Base-by-base conservation (phyloP, 2,888 invertebrate species). In the Agrenia bidenticulata region DNA sequence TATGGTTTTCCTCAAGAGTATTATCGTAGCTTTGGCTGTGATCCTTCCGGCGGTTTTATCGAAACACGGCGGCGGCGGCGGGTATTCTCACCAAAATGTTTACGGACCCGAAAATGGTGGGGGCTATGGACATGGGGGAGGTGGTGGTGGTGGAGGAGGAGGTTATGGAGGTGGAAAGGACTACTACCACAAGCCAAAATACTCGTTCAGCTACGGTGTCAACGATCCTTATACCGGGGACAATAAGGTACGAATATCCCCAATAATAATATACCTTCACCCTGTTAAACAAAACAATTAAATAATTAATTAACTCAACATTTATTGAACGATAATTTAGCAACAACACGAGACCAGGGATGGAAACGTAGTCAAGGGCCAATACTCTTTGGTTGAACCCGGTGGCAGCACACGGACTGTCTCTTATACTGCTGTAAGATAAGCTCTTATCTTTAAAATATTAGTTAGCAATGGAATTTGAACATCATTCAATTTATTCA, bases 391-490 rank as follows among this genome's bases (percentile, higher is more conserved):
- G 32, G 84, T 89, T 42, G 89, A 90, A 78, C 86, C 89, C 45
- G 89, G 89, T 79, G 90, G 90, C 72, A 84, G 85, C 64, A 81
- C 88, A 63, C 82, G 90, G 75, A 84, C 87, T 56, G 90, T 90
- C 50, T 84, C 85, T 76, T 90, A 90, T 77, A 87, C 86, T 1
- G 88, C 89, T 11, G 58, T 58, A 58, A 58, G 58, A n/a, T 54
- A 51, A 45, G 45, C 4, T 23, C 21, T 51, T 51, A 19, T 51
- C 23, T 23, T 51, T 21, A 9, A 24, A 24, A 9, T 19, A 23
- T 53, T 53, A 23, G 21, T 21, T 9, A 24, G 11, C 9, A 39
- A 11, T 11, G n/a, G n/a, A n/a, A n/a, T n/a, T n/a, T n/a, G n/a
- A n/a, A n/a, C n/a, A n/a, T n/a, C n/a, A n/a, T n/a, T n/a, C n/a